Conservation (phyloP, 1,140 invertebrate genomes). For the Drosophila pectinifera region DNA sequence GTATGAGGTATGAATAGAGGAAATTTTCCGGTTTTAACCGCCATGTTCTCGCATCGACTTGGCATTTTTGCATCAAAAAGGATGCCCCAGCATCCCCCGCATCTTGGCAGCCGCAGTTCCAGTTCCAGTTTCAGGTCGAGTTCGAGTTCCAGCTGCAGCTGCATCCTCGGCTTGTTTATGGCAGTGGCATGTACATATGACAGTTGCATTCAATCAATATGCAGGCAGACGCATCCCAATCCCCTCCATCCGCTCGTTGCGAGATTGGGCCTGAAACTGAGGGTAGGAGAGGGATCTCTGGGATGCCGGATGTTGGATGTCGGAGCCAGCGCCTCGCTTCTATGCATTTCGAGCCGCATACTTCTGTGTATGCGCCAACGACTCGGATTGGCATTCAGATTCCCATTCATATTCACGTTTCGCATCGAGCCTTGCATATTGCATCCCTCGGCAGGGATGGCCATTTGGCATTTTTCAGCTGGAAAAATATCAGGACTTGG, state of each 20-base stretch:
- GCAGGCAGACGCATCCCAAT: conserved; percentile 40
- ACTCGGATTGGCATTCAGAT: conserved; percentile 42
- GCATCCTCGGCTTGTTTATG: conserved; percentile 63
- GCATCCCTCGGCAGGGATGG: conserved; percentile 9
- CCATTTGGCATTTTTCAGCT: conserved; percentile 11
- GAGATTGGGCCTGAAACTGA: conserved; percentile 1
- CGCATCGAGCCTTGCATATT: conserved; percentile 41
- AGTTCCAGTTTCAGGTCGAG: conserved; percentile 8
- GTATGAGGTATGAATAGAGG: conserved; percentile 16
- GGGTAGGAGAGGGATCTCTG: neutral
- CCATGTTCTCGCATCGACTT: conserved; percentile 25
- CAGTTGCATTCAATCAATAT: conserved; percentile 78
- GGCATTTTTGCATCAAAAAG: conserved; percentile 54
- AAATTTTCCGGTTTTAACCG: conserved; percentile 29
- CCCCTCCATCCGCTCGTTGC: neutral
- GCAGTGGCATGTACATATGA: conserved; percentile 68
- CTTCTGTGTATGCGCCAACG: conserved; percentile 31
- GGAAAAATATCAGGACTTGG: neutral
- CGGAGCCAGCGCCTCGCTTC: conserved; percentile 27
- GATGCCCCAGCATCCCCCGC: neutral
- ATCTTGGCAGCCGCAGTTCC: conserved; percentile 3
- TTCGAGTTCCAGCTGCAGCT: conserved; percentile 28
- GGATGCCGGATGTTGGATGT: conserved; percentile 10
- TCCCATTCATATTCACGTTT: conserved; percentile 50
- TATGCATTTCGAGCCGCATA: conserved; percentile 59